A percentile compares a stretch with the other conserved stretches of the same genome.
These are phyloP conservation scores for Ephydatia muelleri DNA, from an alignment of 37 sponge, comb jelly and placozoan genomes.

Conservation along the genomic window DNA sequence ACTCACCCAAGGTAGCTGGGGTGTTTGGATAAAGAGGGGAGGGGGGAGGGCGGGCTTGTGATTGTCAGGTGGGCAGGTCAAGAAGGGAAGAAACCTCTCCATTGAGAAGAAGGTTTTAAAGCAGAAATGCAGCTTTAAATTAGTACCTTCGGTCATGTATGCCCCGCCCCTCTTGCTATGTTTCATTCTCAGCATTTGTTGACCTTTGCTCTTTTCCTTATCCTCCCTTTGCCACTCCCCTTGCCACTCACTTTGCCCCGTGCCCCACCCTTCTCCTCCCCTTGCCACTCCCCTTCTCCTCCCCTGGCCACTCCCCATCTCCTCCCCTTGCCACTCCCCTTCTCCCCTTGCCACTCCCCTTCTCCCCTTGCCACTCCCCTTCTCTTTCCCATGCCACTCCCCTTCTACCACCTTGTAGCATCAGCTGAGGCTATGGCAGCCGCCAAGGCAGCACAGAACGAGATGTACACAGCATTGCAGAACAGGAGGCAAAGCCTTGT, in stretches of 20 bases:
- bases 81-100: no score
- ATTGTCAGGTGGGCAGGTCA: no score
- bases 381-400: no score
- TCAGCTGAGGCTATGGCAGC: constrained; percentile 68
- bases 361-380: no score
- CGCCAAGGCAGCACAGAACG: constrained; percentile 67
- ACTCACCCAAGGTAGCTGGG: constrained; percentile 31
- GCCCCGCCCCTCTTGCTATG: no score
- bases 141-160: no score
- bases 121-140: no score
- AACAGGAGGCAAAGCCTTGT: constrained; percentile 32
- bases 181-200: not conserved
- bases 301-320: constrained; percentile 4
- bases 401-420: constrained; percentile 34
- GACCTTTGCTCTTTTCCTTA: not conserved
- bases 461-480: constrained; percentile 55
- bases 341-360: no score
- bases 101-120: no score
- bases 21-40: no score
- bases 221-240: not conserved
- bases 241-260: not conserved
- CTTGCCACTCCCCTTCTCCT: no score
- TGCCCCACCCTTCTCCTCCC: not conserved
- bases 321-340: no score
- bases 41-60: not conserved